Evolutionary conservation across 2,888 invertebrate genomes (phyloP).

Genomic region (Eristalis arbustorum): DNA sequence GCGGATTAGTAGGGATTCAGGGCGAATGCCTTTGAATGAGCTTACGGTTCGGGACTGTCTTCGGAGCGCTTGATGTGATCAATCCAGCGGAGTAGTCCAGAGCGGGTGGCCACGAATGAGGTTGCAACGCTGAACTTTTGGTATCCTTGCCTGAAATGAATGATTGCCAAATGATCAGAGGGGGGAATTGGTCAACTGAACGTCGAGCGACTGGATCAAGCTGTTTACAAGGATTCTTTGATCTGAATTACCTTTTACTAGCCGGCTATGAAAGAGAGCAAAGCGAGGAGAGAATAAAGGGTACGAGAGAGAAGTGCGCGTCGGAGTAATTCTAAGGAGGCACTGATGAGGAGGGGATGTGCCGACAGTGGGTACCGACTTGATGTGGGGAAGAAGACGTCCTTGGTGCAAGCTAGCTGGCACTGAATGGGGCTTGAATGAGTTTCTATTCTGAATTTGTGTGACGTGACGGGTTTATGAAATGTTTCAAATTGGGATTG

Average conservation of each 20-base stretch:
- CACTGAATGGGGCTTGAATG: too few relatives aligned
- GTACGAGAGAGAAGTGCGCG: too few relatives aligned
- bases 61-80: slow-evolving; percentile 84
- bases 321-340: too few relatives aligned
- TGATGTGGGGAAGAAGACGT: too few relatives aligned
- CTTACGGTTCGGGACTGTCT: slow-evolving; percentile 86
- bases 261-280: slow-evolving; percentile 9
- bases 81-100: slow-evolving; percentile 93
- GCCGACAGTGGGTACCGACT: too few relatives aligned
- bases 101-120: slow-evolving; percentile 94
- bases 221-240: neutral
- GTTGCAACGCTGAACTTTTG: slow-evolving; percentile 92
- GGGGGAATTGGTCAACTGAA: neutral
- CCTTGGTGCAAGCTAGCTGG: too few relatives aligned
- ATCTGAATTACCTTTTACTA: slow-evolving; percentile 22
- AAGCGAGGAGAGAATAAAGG: neutral
- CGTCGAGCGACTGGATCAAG: slow-evolving; percentile 5
- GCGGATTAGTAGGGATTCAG: neutral
- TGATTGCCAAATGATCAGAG: neutral
- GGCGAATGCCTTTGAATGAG: too few relatives aligned
- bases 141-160: slow-evolving; percentile 88
- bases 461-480: too few relatives aligned
- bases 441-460: too few relatives aligned
- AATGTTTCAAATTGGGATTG: too few relatives aligned
- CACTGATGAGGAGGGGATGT: too few relatives aligned